Evolutionary conservation across 1,140 invertebrate species (phyloP), one percentile per base, ranked within the genome.

Genomic region (Zelostemma sp.): DNA sequence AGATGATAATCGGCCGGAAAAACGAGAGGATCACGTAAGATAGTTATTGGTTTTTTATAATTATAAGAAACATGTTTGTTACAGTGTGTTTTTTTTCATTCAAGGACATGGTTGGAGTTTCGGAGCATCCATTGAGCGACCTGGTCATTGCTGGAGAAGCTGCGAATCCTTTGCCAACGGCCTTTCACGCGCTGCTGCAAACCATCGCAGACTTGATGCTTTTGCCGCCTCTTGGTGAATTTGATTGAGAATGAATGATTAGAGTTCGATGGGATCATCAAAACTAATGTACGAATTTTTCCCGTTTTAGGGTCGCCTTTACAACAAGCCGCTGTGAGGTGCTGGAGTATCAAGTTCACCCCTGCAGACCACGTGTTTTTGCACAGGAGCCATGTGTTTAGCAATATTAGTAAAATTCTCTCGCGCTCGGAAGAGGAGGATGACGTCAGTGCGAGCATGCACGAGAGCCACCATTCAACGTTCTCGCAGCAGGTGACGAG

Each of bases 341-440:
- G 96, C 83, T 98, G 95, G 91, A 95, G 94, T 18, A 90, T 98
- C 28, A 90, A 92, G 71, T 98, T 98, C 81, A 91, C 91, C 3
- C 89, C 93, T 17, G 88, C 92, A 1, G 97, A 99, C 85, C 95
- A 98, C 77, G 90, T 92, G 74, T 98, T 98, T 77, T 85, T 98
- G n/a, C 97, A 99, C 79, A 89, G 92, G 87, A 92, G 81, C 57
- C 95, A 98, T 82, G 95, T 98, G 1, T 98, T 99, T 80, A 96
- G 93, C 72, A 97, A 98, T 78, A 97, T 98, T 47, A 97, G 95
- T 72, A 95, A 97, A 85, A 98, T 99, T 43, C 87, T 99, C 21
- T 97, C 96, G 0, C 91, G 95, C 64, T 94, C 95, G 2, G 95
- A 97, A 76, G 95, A 97, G 74, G 87, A 88, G 63, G 89, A 90